phyloP scores from a whole-genome alignment of 2,888 invertebrate genomes.

The Biston stratarius region DNA sequence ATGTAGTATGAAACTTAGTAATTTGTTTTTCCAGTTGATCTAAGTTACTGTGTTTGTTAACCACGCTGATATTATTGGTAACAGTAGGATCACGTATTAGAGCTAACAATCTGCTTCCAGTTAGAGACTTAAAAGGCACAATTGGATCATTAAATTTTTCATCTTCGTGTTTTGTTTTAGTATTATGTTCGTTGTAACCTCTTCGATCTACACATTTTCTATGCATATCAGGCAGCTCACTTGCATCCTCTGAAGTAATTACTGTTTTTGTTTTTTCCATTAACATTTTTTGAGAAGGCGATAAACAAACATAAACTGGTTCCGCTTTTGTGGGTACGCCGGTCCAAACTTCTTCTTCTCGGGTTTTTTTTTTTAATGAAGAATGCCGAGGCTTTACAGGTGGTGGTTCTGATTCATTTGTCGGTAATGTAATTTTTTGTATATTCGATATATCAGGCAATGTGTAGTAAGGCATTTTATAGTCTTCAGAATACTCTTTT shows the following conservation, averaged over 20 bases:
- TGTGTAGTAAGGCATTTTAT: constrained; percentile 78
- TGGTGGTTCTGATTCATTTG: constrained; percentile 65
- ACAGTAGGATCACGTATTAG: constrained; percentile 86
- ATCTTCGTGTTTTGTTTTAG: constrained; percentile 48
- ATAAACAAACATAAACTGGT: constrained; percentile 88
- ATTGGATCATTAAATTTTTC: constrained; percentile 51
- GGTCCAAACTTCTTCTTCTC: constrained; percentile 84
- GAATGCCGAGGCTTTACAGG: constrained; percentile 78
- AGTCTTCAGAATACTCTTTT: constrained; percentile 32
- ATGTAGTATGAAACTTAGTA: constrained; percentile 44
- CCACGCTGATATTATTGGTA: constrained; percentile 64
- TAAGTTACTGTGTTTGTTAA: constrained; percentile 55
- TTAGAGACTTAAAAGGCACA: constrained; percentile 81
- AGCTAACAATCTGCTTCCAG: constrained; percentile 87
- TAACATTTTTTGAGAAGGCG: constrained; percentile 89
- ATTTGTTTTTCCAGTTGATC: constrained; percentile 55
- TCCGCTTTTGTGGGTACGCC: constrained; percentile 87
- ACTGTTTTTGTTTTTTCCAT: constrained; percentile 84
- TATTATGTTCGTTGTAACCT: constrained; percentile 76
- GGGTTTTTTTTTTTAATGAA: constrained; percentile 70
- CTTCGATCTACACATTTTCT: constrained; percentile 89
- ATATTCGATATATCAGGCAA: constrained; percentile 79
- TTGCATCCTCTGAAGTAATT: constrained; percentile 83
- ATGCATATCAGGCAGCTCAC: constrained; percentile 89
- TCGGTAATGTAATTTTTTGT: constrained; percentile 69